Conservation (phyloP, 2,888 invertebrate genomes). For the Tetramorium bicarinatum region DNA sequence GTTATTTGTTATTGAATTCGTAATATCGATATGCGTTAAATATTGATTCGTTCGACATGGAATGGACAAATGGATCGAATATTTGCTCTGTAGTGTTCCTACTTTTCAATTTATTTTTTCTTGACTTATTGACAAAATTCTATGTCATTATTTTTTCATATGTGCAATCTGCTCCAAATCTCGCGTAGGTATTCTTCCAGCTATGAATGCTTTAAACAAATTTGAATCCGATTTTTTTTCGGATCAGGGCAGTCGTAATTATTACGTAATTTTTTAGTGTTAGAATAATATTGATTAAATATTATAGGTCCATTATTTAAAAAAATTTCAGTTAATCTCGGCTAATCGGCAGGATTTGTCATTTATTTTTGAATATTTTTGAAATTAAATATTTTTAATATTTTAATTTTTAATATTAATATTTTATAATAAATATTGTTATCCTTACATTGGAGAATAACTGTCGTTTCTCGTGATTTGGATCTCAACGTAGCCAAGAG, state of each 20-base stretch:
- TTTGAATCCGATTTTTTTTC: background rate
- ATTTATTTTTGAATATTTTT: background rate
- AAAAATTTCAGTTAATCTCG: background rate
- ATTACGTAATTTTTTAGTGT: background rate
- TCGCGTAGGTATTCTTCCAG: slow-evolving; percentile 6
- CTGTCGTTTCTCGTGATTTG: background rate
- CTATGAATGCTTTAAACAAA: slow-evolving; percentile 21
- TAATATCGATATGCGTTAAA: slow-evolving; percentile 29
- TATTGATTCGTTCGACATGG: background rate
- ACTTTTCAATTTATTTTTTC: slow-evolving; percentile 26
- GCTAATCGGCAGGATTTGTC: background rate
- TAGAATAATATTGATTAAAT: slow-evolving; percentile 8
- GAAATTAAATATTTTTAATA: background rate
- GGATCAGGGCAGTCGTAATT: background rate
- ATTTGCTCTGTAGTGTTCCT: slow-evolving; percentile 9
- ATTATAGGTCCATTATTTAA: background rate
- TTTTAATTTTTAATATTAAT: background rate
- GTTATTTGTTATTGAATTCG: slow-evolving; percentile 5
- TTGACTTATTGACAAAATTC: slow-evolving; percentile 43
- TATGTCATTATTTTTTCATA: slow-evolving; percentile 37
- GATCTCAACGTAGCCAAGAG: background rate
- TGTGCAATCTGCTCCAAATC: slow-evolving; percentile 13
- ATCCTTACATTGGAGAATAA: background rate
- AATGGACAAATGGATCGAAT: background rate
- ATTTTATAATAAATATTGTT: slow-evolving; percentile 9